phyloP scores from a whole-genome alignment of 2,888 invertebrate genomes.

The Cheilosia variabilis region DNA sequence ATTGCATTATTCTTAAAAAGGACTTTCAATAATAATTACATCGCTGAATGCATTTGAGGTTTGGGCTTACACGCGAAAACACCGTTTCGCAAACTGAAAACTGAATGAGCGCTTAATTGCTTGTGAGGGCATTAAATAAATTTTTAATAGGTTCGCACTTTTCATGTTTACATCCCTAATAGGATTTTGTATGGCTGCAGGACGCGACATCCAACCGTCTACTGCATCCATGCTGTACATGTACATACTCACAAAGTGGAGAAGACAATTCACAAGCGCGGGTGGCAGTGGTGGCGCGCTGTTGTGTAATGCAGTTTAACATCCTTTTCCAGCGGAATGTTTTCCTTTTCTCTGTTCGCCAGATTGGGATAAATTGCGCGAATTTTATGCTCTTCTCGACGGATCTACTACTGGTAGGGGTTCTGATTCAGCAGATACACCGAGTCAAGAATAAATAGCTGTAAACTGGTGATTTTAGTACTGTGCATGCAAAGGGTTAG shows the following conservation, averaged over 20 bases:
- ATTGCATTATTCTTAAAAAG: conserved; percentile 71
- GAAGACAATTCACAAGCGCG: conserved; percentile 27
- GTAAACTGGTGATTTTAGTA: conserved; percentile 65
- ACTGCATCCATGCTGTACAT: background rate
- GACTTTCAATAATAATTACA: conserved; percentile 76
- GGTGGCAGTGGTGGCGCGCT: background rate
- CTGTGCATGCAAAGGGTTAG: conserved; percentile 22
- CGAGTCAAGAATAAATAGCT: conserved; percentile 55
- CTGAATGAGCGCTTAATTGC: conserved; percentile 83
- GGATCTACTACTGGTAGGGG: conserved; percentile 28
- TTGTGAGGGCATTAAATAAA: conserved; percentile 83
- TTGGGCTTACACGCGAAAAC: conserved; percentile 72
- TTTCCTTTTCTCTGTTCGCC: conserved; percentile 3
- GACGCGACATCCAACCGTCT: background rate
- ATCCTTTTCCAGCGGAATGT: background rate
- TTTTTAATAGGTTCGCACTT: conserved; percentile 84
- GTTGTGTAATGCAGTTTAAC: conserved; percentile 27
- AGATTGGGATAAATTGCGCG: conserved; percentile 63
- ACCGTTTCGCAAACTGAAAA: conserved; percentile 78
- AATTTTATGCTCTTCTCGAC: conserved; percentile 50
- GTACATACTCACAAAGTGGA: conserved; percentile 35
- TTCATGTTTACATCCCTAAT: conserved; percentile 82
- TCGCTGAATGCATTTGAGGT: conserved; percentile 75
- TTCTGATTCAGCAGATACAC: conserved; percentile 62
- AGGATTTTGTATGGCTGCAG: conserved; percentile 78